Conservation (phyloP, 2,888 invertebrate genomes). For the Heteropelma amictum region DNA sequence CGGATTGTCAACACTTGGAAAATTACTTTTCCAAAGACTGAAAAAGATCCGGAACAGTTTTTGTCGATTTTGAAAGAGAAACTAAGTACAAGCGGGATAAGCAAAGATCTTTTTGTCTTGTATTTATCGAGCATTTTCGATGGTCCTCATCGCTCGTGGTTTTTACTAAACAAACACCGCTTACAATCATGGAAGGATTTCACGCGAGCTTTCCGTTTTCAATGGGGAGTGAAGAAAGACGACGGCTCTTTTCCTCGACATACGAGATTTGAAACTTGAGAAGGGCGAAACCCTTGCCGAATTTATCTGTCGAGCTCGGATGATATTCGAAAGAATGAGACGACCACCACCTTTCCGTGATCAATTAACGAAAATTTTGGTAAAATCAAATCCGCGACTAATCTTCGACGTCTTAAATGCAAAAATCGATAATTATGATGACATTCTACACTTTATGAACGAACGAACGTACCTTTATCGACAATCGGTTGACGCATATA, state of each 20-base stretch:
- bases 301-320: neutral
- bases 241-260: neutral
- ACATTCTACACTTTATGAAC: neutral
- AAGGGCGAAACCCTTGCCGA: neutral
- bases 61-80: slow-evolving; percentile 6
- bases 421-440: neutral
- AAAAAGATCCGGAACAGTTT: slow-evolving; percentile 34
- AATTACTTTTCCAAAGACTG: slow-evolving; percentile 10
- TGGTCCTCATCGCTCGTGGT: slow-evolving; percentile 28
- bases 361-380: neutral
- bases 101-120: slow-evolving; percentile 6
- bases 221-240: neutral
- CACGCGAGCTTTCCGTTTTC: neutral
- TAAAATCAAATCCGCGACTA: neutral
- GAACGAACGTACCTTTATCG: neutral
- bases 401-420: neutral
- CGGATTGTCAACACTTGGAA: slow-evolving; percentile 9
- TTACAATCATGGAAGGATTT: neutral
- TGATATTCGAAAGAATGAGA: neutral
- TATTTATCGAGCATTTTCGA: slow-evolving; percentile 30
- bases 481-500: neutral
- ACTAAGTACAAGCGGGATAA: slow-evolving; percentile 10
- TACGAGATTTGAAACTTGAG: neutral
- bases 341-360: neutral
- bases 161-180: neutral